Base-by-base conservation (phyloP, 2,113 vertebrate genomes). In the Hyla sarda region DNA sequence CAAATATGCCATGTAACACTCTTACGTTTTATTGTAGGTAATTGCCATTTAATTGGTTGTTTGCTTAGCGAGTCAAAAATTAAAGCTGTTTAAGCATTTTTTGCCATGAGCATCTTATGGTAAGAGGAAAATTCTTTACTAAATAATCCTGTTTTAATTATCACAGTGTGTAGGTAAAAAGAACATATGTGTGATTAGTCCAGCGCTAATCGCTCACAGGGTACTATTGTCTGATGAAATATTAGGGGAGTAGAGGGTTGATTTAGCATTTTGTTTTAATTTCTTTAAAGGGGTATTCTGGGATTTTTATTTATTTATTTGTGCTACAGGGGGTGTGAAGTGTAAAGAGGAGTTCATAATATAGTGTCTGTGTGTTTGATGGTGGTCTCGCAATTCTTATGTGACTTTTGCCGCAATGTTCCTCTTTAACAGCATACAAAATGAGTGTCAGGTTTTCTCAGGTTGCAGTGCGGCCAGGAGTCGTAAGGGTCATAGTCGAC, bases 1-100 rank as follows among this genome's bases (percentile, higher is more conserved):
- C 89, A 93, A 93, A 93, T 92, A 94, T 92, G 90, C 89, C 91
- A 94, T 85, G 92, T 94, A 94, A 94, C 95, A 94, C 92, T 93
- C 90, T 41, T 89, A 90, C 92, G 87, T 93, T 92, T 93, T 94
- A 90, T 91, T 87, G 90, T 83, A 92, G 88, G 90, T 90, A 91
- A 90, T 94, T 92, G 92, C 91, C 82, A 23, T 93, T 92, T 93
- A 92, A 94, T 91, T 90, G 90, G 93, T 91, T 92, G 92, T 93
- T 93, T 91, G 85, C 88, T 93, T 83, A 89, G 78, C 88, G 91
- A 90, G 89, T 88, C 90, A 85, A 90, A 93, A 92, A 89, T 92
- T 93, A 91, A 92, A 91, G 87, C 87, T 90, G 90, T 90, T 91
- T 83, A 91, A 88, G 87, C 84, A 89, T 82, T 90, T 88, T 50